Base-by-base conservation (phyloP, 2,797 vertebrate species). In the Yasuhikotakia modesta region DNA sequence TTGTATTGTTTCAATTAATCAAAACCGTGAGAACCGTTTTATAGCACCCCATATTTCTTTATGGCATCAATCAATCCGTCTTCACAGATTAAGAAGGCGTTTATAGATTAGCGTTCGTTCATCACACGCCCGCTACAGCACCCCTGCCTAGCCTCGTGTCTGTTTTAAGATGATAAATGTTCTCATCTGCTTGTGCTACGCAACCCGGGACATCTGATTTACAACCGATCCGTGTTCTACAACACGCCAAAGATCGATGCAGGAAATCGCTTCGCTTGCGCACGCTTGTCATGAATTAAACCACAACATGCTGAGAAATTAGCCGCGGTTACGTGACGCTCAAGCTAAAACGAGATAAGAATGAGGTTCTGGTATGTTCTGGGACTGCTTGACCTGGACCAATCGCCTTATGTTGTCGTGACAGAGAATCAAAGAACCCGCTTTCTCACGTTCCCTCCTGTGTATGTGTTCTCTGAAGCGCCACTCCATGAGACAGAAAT, bases 41-140 rank as follows among this genome's bases (percentile, higher is more conserved):
- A 77, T n/a, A 45, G 48, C 19, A 7, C 27, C 19, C 45, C 35
- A 11, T 61, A 77, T 77, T 69, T 77, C 74, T 78, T 24, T 39
- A n/a, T 27, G 30, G 19, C 65, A 58, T 75, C 60, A 61, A 65
- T 55, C 52, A 43, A 55, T 57, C 66, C 16, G 53, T 66, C 39
- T 64, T 30, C 5, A 1, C 50, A 39, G 66, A 79, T 79, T 70
- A 69, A 82, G 71, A 69, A 64, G 67, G 45, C 14, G 21, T 67
- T 70, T 76, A 69, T 76, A 63, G 81, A 76, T 82, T 67, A 65
- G 71, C 57, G 57, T 74, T 74, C 74, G 71, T 53, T 68, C 35
- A 81, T 24, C 57, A 45, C 19, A 6, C 6, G 30, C 30, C 39
- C 10, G 39, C 32, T 66, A 66, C 32, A 68, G 60, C 21, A 19